Base-by-base conservation (phyloP, 2,797 vertebrate genomes). In the Numenius phaeopus region DNA sequence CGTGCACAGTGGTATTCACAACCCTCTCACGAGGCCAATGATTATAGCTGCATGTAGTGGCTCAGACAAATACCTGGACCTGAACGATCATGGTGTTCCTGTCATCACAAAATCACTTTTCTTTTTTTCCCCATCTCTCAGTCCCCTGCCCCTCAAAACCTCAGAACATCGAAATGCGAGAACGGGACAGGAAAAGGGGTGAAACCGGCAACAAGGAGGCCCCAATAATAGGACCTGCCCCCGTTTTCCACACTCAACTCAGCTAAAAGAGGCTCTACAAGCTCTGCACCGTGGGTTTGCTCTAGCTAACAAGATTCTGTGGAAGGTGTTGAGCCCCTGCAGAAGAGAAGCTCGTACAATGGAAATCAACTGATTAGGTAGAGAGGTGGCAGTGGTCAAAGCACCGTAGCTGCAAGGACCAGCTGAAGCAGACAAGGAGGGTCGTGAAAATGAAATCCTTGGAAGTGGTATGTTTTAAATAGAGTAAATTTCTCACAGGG, bases 1-100 rank as follows among this genome's bases (percentile, higher is more conserved):
- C 0, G 0, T 11, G 15, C 37, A 18, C 47, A 20, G 37, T 4
- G 40, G 14, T 40, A 52, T 42, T 73, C 57, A 57, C 14, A 62
- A 22, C 22, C 30, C 39, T 47, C 26, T 61, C 55, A 57, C 1
- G 1, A 92, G 59, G 55, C 9, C 19, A 15, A 5, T 8, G 42
- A 47, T 52, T 55, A 64, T 7, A 52, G 12, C 15, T 34, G 3
- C 22, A 9, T 4, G 32, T 24, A 87, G 12, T 42, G 26, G 8
- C 71, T 76, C 69, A 66, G 46, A 65, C 19, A 69, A 57, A 49
- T 50, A 44, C 18, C 39, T 55, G 7, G 34, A 84, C 39, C 21
- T n/a, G 49, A 89, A 89, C 27, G 26, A 83, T n/a, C 29, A 42
- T 6, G 12, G 22, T 19, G 23, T 26, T 72, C 58, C 40, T 34